Base-by-base conservation (phyloP, 1,140 invertebrate species). In the Zaprionus capensis region DNA sequence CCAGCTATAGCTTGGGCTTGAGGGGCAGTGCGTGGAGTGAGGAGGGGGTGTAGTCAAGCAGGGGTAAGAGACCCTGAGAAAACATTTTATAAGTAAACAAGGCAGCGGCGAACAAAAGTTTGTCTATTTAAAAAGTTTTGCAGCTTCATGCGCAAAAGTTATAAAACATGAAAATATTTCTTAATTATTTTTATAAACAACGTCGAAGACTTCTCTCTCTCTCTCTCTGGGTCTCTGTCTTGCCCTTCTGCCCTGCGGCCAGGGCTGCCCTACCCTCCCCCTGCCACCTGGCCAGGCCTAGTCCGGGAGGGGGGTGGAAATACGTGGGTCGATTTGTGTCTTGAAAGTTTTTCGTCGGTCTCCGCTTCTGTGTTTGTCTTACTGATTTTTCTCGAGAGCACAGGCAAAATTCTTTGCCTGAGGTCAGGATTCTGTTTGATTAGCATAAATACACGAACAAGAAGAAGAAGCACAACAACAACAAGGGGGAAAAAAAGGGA, bases 111-210 rank as follows among this genome's bases (percentile, higher is more conserved):
- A 65, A 64, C 59, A 90, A 88, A 88, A 88, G 78, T 88, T 88
- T 88, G 85, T 88, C 85, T 88, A 88, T 85, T 90, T 90, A 88
- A 88, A 90, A 88, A 88, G 81, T 88, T 88, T 86, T 66, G 69
- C 69, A 46, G 73, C 68, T 86, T 79, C 76, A 85, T 88, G 85
- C 85, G 80, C 75, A 81, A 90, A 88, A 88, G 85, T 88, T 88
- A 88, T 88, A 88, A 88, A 88, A 88, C 85, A 88, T 90, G 85
- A 90, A 88, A 88, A 88, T 88, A 88, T 88, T 88, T 88, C 85
- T 88, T 88, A 88, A 88, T 88, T 88, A 88, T 88, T 88, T 90
- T 88, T 88, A 88, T 88, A 88, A 88, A 90, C 85, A 85, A 81
- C 76, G 74, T 51, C 62, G 38, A 51, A 62, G 36, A 55, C 61